Evolutionary conservation across 2,888 invertebrate species (phyloP).

Genomic region (Rhamnusium bicolor): DNA sequence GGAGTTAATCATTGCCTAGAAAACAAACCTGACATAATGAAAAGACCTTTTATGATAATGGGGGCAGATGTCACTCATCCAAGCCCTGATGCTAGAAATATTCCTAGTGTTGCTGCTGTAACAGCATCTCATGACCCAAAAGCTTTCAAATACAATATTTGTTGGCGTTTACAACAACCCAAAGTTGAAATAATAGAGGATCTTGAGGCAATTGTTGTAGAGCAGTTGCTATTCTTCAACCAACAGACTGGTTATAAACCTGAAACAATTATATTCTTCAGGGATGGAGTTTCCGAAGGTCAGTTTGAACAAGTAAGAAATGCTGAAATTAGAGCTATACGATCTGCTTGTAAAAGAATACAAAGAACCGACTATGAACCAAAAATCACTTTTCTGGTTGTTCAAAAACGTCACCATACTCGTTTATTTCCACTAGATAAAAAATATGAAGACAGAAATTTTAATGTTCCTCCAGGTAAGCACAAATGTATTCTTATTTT

Average conservation of each 20-base stretch:
- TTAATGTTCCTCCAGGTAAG: constrained; percentile 75
- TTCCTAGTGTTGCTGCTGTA: constrained; percentile 82
- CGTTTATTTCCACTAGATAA: constrained; percentile 74
- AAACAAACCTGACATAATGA: constrained; percentile 52
- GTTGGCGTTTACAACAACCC: constrained; percentile 84
- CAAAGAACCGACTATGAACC: constrained; percentile 77
- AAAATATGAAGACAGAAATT: constrained; percentile 75
- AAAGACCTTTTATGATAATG: constrained; percentile 74
- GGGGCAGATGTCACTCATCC: constrained; percentile 97
- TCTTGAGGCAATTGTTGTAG: constrained; percentile 73
- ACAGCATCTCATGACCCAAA: constrained; percentile 81
- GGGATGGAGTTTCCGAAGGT: constrained; percentile 92
- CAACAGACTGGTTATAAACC: constrained; percentile 73
- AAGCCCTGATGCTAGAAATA: constrained; percentile 80
- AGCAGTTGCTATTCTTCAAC: constrained; percentile 78
- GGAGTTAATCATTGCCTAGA: constrained; percentile 80
- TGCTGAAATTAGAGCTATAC: constrained; percentile 78
- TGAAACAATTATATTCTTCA: constrained; percentile 80
- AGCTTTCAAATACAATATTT: constrained; percentile 83
- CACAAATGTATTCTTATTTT: too few relatives aligned
- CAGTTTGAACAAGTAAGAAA: constrained; percentile 83
- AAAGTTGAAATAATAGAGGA: constrained; percentile 84
- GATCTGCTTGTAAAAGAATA: constrained; percentile 77
- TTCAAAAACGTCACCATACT: constrained; percentile 97
- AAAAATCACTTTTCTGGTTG: constrained; percentile 90